Evolutionary conservation across 2,113 vertebrate genomes (phyloP).

Genomic region (Myrmophylax atrothorax): DNA sequence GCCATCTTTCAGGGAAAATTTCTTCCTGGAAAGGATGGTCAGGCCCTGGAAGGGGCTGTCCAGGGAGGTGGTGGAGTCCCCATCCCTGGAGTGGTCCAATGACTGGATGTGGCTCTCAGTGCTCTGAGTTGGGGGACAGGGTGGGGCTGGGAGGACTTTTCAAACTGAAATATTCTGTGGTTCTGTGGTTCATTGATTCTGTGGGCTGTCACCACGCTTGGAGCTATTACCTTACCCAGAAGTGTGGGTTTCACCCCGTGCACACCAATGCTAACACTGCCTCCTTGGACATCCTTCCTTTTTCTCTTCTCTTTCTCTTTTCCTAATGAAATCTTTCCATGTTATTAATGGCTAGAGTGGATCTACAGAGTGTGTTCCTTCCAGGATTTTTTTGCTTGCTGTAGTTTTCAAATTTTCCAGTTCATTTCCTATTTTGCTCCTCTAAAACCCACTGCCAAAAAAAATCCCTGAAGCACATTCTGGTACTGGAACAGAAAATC

Average conservation of each 20-base stretch:
- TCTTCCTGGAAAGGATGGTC: accelerated
- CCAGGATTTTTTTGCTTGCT: constrained; percentile 49
- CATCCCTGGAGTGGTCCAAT: neutral
- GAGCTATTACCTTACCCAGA: neutral
- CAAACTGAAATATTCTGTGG: neutral
- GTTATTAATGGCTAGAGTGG: constrained; percentile 8
- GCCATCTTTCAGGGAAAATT: accelerated
- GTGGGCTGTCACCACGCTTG: neutral
- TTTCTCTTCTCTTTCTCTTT: neutral
- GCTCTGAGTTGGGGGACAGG: neutral
- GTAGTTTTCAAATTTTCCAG: neutral
- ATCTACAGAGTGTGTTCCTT: constrained; percentile 11
- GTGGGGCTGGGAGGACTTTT: neutral
- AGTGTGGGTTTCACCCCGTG: neutral
- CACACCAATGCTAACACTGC: neutral
- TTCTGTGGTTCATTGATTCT: neutral
- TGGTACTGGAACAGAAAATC: neutral
- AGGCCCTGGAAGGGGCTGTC: neutral
- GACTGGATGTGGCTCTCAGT: accelerated
- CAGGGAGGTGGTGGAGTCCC: neutral
- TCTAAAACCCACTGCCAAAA: neutral
- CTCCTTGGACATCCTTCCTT: neutral
- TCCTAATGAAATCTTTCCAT: constrained; percentile 56
- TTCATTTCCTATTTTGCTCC: constrained; percentile 22
- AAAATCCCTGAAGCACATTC: neutral